Base-by-base conservation (phyloP, 1,140 invertebrate species). In the Trachymyrmex septentrionalis region DNA sequence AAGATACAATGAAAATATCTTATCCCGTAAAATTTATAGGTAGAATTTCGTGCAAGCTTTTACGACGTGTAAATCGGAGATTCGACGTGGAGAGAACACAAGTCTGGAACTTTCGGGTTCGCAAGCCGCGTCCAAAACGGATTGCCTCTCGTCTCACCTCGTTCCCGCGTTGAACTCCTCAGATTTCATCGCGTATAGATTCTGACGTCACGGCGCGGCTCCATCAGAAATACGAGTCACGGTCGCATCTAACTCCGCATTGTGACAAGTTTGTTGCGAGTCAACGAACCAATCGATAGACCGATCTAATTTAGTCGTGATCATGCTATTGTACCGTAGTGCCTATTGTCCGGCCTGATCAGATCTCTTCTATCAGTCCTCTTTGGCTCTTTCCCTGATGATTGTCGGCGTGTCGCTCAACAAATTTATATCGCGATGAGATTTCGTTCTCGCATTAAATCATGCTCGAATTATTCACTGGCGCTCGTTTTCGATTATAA, bases 211-310 rank as follows among this genome's bases (percentile, higher is more conserved):
- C n/a, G n/a, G n/a, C 57, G n/a, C 48, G 27, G 30, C 21, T n/a
- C 12, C 48, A 12, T 66, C 48, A 55, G 77, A 80, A 67, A 80
- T 53, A 53, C 48, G 48, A 82, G 53, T 72, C 80, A 72, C n/a
- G 67, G n/a, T 27, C 48, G 63, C 34, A 57, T 69, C 30, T 19
- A 12, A 24, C 67, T 59, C 44, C 19, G 80, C 53, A 82, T 72
- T 73, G 67, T 73, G 14, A 24, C 80, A 30, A 73, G 80, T 48
- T 73, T 53, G 53, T 34, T 12, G 64, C 34, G 67, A 82, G 67
- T 82, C 80, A 73, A 82, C 67, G 80, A 66, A 59, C 50, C 78
- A 72, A 82, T 82, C 78, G 67, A 82, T 72, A 59, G 34, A n/a
- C 78, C 66, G 78, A 72, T 82, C 66, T 82, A 82, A 82, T 82